Percentiles rank a stretch among this genome's conserved stretches.
These are phyloP conservation scores for Drosophila pseudotakahashii DNA, from an alignment of 2,888 invertebrate species.

Conservation along the genomic window DNA sequence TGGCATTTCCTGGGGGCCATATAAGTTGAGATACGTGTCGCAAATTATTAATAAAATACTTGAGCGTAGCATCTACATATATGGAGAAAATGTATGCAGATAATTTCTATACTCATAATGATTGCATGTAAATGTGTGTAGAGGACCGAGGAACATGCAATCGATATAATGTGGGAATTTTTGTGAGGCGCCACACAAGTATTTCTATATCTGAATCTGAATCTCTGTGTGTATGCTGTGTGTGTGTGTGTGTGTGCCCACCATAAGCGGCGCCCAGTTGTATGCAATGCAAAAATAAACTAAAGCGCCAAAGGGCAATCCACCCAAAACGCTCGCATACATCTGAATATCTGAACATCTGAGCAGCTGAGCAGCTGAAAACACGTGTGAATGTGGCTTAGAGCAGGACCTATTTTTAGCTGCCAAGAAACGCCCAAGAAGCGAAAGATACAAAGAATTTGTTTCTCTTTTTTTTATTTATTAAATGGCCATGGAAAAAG, in stretches of 20 bases:
- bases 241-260: conserved; percentile 12
- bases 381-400: conserved; percentile 20
- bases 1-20: background rate
- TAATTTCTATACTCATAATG: conserved; percentile 7
- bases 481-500: conserved; percentile 25
- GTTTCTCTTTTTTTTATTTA: conserved; percentile 22
- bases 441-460: conserved; percentile 31
- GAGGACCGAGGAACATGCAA: no score
- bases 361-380: background rate
- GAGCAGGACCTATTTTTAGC: conserved; percentile 60
- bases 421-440: conserved; percentile 40
- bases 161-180: conserved; percentile 53
- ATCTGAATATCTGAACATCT: conserved; percentile 4
- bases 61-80: conserved; percentile 3
- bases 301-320: conserved; percentile 54
- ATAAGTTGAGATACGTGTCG: conserved; percentile 4
- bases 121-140: conserved; percentile 30
- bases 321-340: conserved; percentile 18
- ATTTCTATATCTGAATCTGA: background rate
- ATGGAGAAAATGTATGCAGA: background rate
- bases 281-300: conserved; percentile 58
- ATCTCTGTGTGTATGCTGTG: conserved; percentile 3
- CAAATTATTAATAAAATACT: conserved; percentile 26
- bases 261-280: conserved; percentile 39
- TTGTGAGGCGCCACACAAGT: conserved; percentile 7